A percentile compares a stretch with the other conserved stretches of the same genome.
These are phyloP conservation scores for Daboia siamensis DNA, from an alignment of 2,113 vertebrate species.

Conservation along the genomic window DNA sequence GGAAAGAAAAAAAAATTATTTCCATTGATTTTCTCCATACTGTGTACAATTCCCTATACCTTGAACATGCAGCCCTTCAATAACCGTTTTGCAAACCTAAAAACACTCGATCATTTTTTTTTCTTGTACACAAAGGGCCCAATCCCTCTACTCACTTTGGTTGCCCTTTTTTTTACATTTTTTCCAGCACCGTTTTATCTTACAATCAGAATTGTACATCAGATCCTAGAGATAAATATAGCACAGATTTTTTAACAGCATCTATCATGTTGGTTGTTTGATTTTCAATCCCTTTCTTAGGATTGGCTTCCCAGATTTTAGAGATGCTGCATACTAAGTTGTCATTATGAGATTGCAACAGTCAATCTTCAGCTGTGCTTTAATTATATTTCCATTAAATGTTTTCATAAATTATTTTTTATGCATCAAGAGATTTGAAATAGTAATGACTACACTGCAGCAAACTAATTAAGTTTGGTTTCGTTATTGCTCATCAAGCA, in stretches of 20 bases:
- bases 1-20: neutral
- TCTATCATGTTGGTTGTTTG: neutral
- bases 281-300: neutral
- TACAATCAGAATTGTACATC: neutral
- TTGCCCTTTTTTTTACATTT: neutral
- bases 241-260: neutral
- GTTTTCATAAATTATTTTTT: conserved; percentile 1
- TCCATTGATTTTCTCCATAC: neutral
- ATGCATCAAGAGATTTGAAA: neutral
- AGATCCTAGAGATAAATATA: neutral
- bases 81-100: neutral
- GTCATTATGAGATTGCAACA: neutral
- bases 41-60: neutral
- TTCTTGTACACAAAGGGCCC: neutral
- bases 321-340: neutral
- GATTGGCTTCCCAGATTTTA: neutral
- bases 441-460: neutral
- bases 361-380: neutral
- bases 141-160: neutral
- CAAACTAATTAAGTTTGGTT: neutral
- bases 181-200: neutral
- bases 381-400: neutral
- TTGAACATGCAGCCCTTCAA: neutral
- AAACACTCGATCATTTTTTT: neutral
- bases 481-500: neutral